Evolutionary conservation across 1,140 invertebrate species (phyloP).

Genomic region (Thaumatotibia leucotreta): DNA sequence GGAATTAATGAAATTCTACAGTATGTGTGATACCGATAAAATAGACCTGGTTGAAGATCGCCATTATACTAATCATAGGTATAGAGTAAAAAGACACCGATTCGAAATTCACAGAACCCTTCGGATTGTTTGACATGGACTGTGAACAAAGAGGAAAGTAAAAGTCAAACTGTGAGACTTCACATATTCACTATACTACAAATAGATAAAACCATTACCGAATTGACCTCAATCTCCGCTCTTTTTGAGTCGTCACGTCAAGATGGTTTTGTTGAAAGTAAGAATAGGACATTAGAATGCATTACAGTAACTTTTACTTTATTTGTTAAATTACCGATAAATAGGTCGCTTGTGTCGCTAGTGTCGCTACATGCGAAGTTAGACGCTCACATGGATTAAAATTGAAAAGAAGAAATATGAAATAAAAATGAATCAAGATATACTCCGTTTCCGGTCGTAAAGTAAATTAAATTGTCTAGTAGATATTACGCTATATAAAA

Average conservation of each 20-base stretch:
- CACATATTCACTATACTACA: not conserved
- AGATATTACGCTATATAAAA: too few species aligned
- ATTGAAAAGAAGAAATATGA: too few species aligned
- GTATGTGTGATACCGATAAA: too few species aligned
- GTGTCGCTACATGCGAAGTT: too few species aligned
- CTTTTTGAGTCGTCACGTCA: constrained; percentile 31
- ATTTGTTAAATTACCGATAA: constrained; percentile 27
- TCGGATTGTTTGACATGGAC: not conserved
- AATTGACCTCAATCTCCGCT: constrained; percentile 32
- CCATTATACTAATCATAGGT: too few species aligned
- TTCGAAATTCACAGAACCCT: not conserved
- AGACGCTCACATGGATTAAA: too few species aligned
- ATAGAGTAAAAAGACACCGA: not conserved
- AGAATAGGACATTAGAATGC: constrained; percentile 42
- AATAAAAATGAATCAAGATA: too few species aligned
- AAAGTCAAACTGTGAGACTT: constrained; percentile 25
- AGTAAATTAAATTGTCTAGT: too few species aligned
- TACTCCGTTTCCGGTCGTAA: too few species aligned
- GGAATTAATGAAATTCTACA: too few species aligned
- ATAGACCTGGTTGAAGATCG: too few species aligned
- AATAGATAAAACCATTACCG: constrained; percentile 21
- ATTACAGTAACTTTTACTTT: constrained; percentile 40
- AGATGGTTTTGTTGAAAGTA: constrained; percentile 33
- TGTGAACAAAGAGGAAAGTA: constrained; percentile 13
- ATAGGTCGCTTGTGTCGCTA: constrained; percentile 22